Evolutionary conservation across 2,888 invertebrate species (phyloP).

Genomic region (Tetanocera ferruginea): DNA sequence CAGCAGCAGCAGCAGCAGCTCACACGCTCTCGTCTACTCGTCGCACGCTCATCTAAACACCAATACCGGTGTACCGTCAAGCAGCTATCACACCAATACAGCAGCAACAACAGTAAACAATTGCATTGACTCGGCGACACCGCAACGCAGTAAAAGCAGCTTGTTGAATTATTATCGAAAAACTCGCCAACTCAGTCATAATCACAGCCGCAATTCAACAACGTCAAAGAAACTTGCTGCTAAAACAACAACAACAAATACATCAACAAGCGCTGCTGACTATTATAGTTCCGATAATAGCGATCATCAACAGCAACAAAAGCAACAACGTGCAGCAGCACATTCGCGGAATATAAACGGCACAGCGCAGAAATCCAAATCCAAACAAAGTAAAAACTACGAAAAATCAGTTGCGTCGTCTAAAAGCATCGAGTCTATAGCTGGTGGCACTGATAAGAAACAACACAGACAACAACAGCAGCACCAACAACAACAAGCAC

Average conservation of each 20-base stretch:
- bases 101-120: slow-evolving; percentile 39
- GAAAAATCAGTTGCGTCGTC: slow-evolving; percentile 42
- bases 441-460: slow-evolving; percentile 46
- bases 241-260: slow-evolving; percentile 34
- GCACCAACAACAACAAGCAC: slow-evolving; percentile 31
- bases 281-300: slow-evolving; percentile 51
- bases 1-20: slow-evolving; percentile 42
- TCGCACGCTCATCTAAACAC: slow-evolving; percentile 16
- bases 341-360: slow-evolving; percentile 24
- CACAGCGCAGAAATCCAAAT: slow-evolving; percentile 36
- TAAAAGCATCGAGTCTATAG: slow-evolving; percentile 45
- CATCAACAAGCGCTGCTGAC: slow-evolving; percentile 27
- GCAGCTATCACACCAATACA: slow-evolving; percentile 38
- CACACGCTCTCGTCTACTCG: slow-evolving; percentile 33
- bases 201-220: slow-evolving; percentile 43
- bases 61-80: slow-evolving; percentile 20
- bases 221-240: slow-evolving; percentile 36
- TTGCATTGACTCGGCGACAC: slow-evolving; percentile 40
- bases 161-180: slow-evolving; percentile 68
- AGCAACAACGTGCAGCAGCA: slow-evolving; percentile 20
- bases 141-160: slow-evolving; percentile 55
- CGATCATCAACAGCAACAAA: slow-evolving; percentile 41
- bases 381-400: slow-evolving; percentile 42
- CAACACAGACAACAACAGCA: slow-evolving; percentile 44
- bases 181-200: slow-evolving; percentile 64